Evolutionary conservation across 2,797 vertebrate species (phyloP).

Genomic region (Hyperoplus lanceolatus): DNA sequence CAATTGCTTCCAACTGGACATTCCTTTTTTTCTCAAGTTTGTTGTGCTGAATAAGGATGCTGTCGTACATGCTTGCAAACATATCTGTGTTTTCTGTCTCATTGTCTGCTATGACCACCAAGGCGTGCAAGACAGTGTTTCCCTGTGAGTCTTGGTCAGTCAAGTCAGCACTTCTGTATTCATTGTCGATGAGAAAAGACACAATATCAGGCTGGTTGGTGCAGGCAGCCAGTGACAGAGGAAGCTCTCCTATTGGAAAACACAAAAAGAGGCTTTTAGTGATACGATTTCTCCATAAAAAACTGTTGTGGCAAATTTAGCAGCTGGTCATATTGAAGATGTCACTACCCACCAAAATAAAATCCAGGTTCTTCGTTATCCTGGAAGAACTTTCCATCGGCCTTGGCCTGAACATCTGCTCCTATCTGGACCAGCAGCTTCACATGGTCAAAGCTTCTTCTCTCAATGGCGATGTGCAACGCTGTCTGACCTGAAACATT

Average conservation of each 20-base stretch:
- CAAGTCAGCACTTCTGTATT: constrained; percentile 83
- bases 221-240: constrained; percentile 92
- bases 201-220: constrained; percentile 93
- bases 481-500: constrained; percentile 89
- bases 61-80: constrained; percentile 90
- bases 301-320: not conserved
- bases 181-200: constrained; percentile 91
- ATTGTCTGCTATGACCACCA: constrained; percentile 91
- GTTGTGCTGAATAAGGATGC: constrained; percentile 87
- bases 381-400: constrained; percentile 93
- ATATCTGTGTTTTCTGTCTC: constrained; percentile 90
- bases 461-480: constrained; percentile 93
- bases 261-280: not conserved
- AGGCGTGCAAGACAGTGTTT: constrained; percentile 91
- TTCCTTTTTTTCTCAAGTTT: constrained; percentile 45
- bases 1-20: constrained; percentile 86
- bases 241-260: constrained; percentile 88
- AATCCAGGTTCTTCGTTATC: constrained; percentile 87
- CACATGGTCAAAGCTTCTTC: constrained; percentile 88
- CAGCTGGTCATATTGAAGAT: not conserved
- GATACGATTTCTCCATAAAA: not conserved
- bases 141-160: constrained; percentile 87
- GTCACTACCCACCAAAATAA: constrained; percentile 91
- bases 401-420: constrained; percentile 91
- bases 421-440: constrained; percentile 91